Conservation (phyloP, 37 sponge, comb jelly and placozoan genomes). For the Crambe crambe region DNA sequence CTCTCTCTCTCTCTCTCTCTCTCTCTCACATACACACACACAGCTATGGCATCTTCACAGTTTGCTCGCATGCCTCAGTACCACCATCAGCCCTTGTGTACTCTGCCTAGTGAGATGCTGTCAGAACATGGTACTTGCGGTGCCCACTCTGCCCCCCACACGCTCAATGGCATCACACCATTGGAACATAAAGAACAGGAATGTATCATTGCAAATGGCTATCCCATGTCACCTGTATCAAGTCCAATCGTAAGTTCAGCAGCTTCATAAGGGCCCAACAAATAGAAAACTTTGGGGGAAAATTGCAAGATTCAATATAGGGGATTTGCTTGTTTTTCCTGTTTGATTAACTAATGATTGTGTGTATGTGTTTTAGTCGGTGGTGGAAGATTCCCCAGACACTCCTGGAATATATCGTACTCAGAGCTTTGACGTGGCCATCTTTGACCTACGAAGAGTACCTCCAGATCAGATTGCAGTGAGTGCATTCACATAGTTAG, state of each 20-base stretch:
- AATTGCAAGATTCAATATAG: too few relatives aligned
- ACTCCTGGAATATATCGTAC: slow-evolving; percentile 9
- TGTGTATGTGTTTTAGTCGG: too few relatives aligned
- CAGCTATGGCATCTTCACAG: neutral
- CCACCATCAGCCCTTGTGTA: neutral
- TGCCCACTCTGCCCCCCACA: neutral
- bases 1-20: neutral
- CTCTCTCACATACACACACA: too few relatives aligned
- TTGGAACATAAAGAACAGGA: neutral
- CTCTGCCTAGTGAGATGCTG: neutral
- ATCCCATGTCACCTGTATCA: slow-evolving; percentile 1
- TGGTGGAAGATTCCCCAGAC: neutral
- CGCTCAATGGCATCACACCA: neutral
- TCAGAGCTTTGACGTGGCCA: slow-evolving; percentile 53
- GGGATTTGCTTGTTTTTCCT: too few relatives aligned
- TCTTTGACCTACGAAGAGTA: slow-evolving; percentile 71
- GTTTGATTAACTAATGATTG: too few relatives aligned
- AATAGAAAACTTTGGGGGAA: too few relatives aligned
- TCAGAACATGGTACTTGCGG: neutral
- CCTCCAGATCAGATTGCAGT: slow-evolving; percentile 72
- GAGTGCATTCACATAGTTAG: too few relatives aligned
- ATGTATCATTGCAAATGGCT: slow-evolving; percentile 4
- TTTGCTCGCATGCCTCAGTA: neutral
- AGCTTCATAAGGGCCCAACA: too few relatives aligned
- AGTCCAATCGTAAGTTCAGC: neutral